Evolutionary conservation across 2,888 invertebrate species (phyloP).

Genomic region (Drosophila hamatofila): DNA sequence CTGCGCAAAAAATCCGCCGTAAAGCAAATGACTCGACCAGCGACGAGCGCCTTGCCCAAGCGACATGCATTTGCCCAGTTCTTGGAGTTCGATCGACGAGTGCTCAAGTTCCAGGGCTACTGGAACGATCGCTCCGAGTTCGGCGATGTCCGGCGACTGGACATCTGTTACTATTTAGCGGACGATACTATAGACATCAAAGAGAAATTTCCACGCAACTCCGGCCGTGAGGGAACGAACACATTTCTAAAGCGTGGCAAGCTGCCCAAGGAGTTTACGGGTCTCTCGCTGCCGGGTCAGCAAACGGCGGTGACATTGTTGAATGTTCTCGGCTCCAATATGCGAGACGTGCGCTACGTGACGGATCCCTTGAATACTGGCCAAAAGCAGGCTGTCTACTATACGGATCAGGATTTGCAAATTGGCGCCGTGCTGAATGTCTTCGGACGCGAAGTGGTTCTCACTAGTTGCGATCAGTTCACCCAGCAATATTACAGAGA

Average conservation of each 20-base stretch:
- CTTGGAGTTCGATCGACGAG: conserved; percentile 92
- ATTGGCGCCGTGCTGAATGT: conserved; percentile 93
- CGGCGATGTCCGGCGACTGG: conserved; percentile 91
- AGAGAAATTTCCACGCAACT: conserved; percentile 89
- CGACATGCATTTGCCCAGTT: conserved; percentile 91
- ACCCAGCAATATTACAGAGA: conserved; percentile 93
- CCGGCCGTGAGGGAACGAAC: conserved; percentile 90
- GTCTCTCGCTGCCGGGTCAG: conserved; percentile 86
- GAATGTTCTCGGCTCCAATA: conserved; percentile 88
- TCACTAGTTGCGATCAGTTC: conserved; percentile 94
- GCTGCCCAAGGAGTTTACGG: conserved; percentile 88
- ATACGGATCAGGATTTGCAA: conserved; percentile 88
- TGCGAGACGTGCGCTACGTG: conserved; percentile 87
- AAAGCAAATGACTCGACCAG: conserved; percentile 53
- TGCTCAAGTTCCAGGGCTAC: conserved; percentile 92
- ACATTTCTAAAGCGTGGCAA: conserved; percentile 91
- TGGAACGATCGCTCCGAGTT: conserved; percentile 95
- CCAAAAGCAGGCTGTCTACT: conserved; percentile 82
- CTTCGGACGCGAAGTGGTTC: conserved; percentile 91
- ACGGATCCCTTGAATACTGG: conserved; percentile 87
- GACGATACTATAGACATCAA: conserved; percentile 96
- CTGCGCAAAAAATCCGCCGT: conserved; percentile 82
- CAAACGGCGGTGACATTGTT: conserved; percentile 86
- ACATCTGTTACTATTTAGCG: conserved; percentile 93
- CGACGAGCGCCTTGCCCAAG: conserved; percentile 83